Evolutionary conservation across 1,140 invertebrate genomes (phyloP), one percentile per base, ranked within the genome.

Genomic region (Linepithema humile): DNA sequence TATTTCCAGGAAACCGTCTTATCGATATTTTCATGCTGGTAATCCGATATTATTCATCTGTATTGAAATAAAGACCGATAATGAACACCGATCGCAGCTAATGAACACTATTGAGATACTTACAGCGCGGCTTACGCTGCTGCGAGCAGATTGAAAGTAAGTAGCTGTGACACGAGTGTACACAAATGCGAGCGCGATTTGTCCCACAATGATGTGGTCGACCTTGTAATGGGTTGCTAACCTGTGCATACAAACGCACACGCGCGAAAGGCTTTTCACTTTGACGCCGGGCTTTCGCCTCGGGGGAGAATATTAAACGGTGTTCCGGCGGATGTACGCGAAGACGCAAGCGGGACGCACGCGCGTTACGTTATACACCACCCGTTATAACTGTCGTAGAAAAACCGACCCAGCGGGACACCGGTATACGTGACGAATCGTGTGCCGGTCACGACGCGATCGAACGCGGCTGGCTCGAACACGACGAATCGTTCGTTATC

Each of bases 181-280:
- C n/a, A 10, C 23, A 53, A 50, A 74, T 73, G 64, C 85, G 50
- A 75, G 57, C 40, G 43, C 40, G 62, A 87, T 87, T 87, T 82
- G 82, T 80, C 53, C 53, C 35, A 75, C 26, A 57, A 69, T 70
- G 45, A 80, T 65, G 75, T 75, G 69, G 87, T 85, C 84, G 60
- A 32, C 84, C 80, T 88, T 89, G 84, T 38, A 55, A 38, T 50
- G 35, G 84, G 88, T 88, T 84, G 69, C 55, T 60, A 82, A 88
- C 84, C 84, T 48, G 29, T 9, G 43, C 12, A 32, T 12, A 62
- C 50, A 50, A 40, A 60, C 43, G n/a, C 29, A 3, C 38, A 5
- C n/a, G 3, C 48, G 10, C 48, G 10, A 75, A 65, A 86, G 57
- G 23, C 84, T 83, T 88, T 89, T 89, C 74, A 88, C 86, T 78